A percentile compares a stretch with the other conserved stretches of the same genome.
Evolutionary conservation across 2,888 invertebrate genomes (phyloP).

Genomic region (Caenorhabditis sp.): DNA sequence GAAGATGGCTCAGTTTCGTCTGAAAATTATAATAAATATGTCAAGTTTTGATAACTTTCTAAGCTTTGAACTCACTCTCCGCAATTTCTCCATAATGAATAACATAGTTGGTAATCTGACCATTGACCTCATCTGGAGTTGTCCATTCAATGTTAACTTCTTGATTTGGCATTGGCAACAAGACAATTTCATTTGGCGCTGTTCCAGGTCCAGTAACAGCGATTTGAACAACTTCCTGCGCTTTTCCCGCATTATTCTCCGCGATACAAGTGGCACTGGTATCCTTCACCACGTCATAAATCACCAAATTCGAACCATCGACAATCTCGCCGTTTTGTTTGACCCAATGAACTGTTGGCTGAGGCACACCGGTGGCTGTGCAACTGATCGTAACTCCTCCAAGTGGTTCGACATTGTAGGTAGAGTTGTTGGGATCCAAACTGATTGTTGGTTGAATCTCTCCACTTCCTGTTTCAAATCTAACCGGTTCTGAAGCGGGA

Average conservation of each 20-base stretch:
- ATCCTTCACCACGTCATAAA: conserved; percentile 54
- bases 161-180: conserved; percentile 63
- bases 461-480: conserved; percentile 67
- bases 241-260: conserved; percentile 68
- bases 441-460: conserved; percentile 65
- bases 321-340: conserved; percentile 62
- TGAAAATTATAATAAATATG: conserved; percentile 11
- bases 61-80: conserved; percentile 51
- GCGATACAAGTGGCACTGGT: conserved; percentile 64
- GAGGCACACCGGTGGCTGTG: conserved; percentile 63
- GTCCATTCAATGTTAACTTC: conserved; percentile 70
- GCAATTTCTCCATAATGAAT: conserved; percentile 66
- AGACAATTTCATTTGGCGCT: conserved; percentile 68
- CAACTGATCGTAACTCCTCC: conserved; percentile 61
- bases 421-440: conserved; percentile 56
- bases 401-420: conserved; percentile 54
- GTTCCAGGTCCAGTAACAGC: conserved; percentile 66
- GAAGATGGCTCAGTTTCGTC: conserved; percentile 57
- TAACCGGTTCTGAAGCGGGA: conserved; percentile 61
- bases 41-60: background rate
- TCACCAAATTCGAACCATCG: conserved; percentile 31
- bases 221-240: conserved; percentile 58
- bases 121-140: conserved; percentile 68
- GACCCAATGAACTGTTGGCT: conserved; percentile 64
- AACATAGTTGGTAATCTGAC: conserved; percentile 63